Evolutionary conservation across 2,888 invertebrate species (phyloP), one percentile per base, ranked within the genome.

Genomic region (Drosophila nr. perissopoda): DNA sequence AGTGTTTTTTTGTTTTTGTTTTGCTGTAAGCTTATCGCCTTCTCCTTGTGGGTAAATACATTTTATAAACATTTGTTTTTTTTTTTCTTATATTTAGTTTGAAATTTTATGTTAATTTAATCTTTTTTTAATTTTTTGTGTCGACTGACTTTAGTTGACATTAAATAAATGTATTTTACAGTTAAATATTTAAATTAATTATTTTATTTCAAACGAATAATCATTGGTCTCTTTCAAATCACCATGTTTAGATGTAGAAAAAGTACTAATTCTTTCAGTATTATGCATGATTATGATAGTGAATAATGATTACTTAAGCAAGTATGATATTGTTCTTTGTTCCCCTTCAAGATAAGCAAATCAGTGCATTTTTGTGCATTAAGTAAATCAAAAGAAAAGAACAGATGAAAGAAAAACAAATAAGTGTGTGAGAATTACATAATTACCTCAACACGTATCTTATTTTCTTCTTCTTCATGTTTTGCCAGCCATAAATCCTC

Each of bases 401-500:
- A 11, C 27, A 57, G 38, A 27, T 33, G 57, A 70, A 66, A 62
- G 36, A 31, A 25, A 40, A 29, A 25, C 33, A 60, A 67, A 61
- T 64, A 70, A 46, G 40, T 60, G 58, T 48, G 13, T 49, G 34
- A n/a, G 25, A 38, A 29, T 25, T 29, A 53, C 31, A 53, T 54
- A 48, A 51, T 36, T n/a, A 25, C 52, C 16, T 34, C 10, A 13
- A 59, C 11, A 29, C 31, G 38, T 16, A 36, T 21, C 13, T 36
- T 36, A 36, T 27, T 56, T n/a, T 33, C 33, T 11, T 33, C 33
- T 11, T 33, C 10, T 33, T 33, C 10, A 10, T 10, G 10, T 11
- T 64, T 51, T 40, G 51, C 33, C 27, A 16, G 51, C 27, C 46
- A 61, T 63, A 59, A 69, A 64, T 81, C 66, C 49, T 40, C 46